Base-by-base conservation (phyloP, 1,140 invertebrate genomes). In the Trissolcus basalis region DNA sequence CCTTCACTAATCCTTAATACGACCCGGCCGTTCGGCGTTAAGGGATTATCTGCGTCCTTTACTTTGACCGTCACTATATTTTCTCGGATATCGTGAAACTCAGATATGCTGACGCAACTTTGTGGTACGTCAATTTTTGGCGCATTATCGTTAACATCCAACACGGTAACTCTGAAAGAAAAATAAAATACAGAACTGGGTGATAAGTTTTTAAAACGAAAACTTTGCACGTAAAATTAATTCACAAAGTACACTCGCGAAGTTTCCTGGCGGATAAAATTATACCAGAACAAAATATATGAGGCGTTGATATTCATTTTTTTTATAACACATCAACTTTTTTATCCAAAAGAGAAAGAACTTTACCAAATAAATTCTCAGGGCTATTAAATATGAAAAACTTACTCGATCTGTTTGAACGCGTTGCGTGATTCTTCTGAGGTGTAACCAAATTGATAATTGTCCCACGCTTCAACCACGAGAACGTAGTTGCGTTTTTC, bases 381-480 rank as follows among this genome's bases (percentile, higher is more conserved):
- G n/a, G n/a, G n/a, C 6, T 7, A 3, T 12, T n/a, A 44, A 8
- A 44, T n/a, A 13, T 13, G 13, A n/a, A n/a, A 44, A 44, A 68
- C 91, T 91, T 89, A 95, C 94, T 93, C 92, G 39, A 97, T 92
- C 86, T 97, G 96, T 87, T 96, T 96, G 81, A 97, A 97, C 11
- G 95, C 94, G 85, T 97, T 97, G 55, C 96, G 90, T 80, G 95
- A 96, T 84, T 97, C 96, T 4, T 95, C 95, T 55, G 92, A 93
- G n/a, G 93, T 90, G 82, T 95, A 96, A 1, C 96, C 96, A 85
- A 95, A 97, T 81, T 97, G 95, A 86, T 97, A 97, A 87, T 97
- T 97, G 84, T 98, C 96, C 94, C 95, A 97, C 0, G 96, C 96
- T 87, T 98, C 95, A 9, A 97, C 93, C 0, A 97, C 93, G 8